Evolutionary conservation across 2,113 vertebrate genomes (phyloP).

Genomic region (Paradisaea rubra): DNA sequence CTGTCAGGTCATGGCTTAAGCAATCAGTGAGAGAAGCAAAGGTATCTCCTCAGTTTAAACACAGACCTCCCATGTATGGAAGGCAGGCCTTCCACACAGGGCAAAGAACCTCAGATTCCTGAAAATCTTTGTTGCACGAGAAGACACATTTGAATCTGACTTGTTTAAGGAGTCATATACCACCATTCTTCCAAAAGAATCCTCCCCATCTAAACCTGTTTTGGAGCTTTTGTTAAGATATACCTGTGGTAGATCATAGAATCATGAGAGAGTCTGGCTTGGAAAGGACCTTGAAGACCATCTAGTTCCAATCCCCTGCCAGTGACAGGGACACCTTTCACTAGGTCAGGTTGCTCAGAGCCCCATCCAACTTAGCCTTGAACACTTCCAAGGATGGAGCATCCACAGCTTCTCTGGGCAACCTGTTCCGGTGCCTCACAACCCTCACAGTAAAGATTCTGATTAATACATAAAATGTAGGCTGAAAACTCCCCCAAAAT

Average conservation of each 20-base stretch:
- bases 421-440: background rate
- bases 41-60: background rate
- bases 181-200: background rate
- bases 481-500: background rate
- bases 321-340: background rate
- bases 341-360: background rate
- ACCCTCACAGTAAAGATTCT: background rate
- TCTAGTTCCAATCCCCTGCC: background rate
- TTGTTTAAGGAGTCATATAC: background rate
- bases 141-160: background rate
- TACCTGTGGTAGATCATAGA: background rate
- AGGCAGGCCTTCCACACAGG: background rate
- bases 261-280: background rate
- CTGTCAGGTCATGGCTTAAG: background rate
- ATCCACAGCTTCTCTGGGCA: background rate
- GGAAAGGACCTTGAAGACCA: background rate
- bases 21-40: background rate
- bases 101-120: background rate
- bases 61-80: background rate
- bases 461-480: background rate
- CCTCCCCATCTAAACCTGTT: background rate
- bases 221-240: background rate
- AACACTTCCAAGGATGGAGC: background rate
- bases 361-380: background rate
- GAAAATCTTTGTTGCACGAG: background rate